Evolutionary conservation across 1,140 invertebrate genomes (phyloP).

Genomic region (Heliconius nattereri): DNA sequence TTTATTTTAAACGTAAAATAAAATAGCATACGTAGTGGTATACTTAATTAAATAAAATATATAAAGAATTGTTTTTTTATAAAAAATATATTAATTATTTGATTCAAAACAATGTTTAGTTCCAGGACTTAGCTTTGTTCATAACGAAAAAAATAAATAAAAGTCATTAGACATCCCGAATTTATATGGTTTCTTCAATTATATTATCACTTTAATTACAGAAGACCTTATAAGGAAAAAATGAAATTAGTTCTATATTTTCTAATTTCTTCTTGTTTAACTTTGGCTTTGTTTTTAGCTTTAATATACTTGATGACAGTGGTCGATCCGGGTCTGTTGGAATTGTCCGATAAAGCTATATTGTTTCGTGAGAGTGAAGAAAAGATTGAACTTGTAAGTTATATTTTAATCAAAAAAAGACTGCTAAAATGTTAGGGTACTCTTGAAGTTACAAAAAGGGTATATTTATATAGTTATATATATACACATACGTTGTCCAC

Average conservation of each 20-base stretch:
- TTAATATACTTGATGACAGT: slow-evolving; percentile 50
- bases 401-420: background rate
- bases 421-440: too few species aligned
- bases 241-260: slow-evolving; percentile 43
- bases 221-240: slow-evolving; percentile 10
- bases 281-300: slow-evolving; percentile 39
- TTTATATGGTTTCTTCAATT: slow-evolving; percentile 7
- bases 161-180: background rate
- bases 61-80: too few species aligned
- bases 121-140: background rate
- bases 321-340: slow-evolving; percentile 44
- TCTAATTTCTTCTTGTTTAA: slow-evolving; percentile 36
- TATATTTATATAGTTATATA: too few species aligned
- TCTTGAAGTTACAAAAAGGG: too few species aligned
- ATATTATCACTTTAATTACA: slow-evolving; percentile 14
- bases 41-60: too few species aligned
- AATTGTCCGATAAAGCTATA: slow-evolving; percentile 29
- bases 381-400: slow-evolving; percentile 18
- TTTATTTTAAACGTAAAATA: background rate
- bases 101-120: background rate
- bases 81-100: too few species aligned
- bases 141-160: background rate
- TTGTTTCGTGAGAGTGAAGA: background rate
- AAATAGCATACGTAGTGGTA: too few species aligned
- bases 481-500: too few species aligned